A percentile compares a stretch with the other conserved stretches of the same genome.
These are phyloP conservation scores for Caenorhabditis panamensis DNA, from an alignment of 2,888 invertebrate species.

Conservation along the genomic window DNA sequence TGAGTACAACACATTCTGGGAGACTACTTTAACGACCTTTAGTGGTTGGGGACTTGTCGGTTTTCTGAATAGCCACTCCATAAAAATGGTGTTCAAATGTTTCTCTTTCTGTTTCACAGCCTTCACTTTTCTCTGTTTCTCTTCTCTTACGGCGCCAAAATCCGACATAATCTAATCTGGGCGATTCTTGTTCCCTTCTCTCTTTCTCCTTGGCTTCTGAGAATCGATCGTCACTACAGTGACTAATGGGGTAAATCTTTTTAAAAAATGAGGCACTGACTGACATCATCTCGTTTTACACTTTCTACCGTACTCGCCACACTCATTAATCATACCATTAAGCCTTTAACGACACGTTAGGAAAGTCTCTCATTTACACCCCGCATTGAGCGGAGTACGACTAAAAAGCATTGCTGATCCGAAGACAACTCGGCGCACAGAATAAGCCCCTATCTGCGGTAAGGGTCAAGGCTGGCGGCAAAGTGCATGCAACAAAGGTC, in stretches of 20 bases:
- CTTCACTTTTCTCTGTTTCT: constrained; percentile 43
- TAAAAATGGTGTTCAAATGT: constrained; percentile 52
- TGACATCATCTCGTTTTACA: constrained; percentile 60
- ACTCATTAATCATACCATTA: constrained; percentile 48
- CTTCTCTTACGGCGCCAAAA: constrained; percentile 48
- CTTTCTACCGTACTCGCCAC: constrained; percentile 51
- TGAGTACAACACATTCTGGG: constrained; percentile 65
- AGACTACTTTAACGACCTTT: constrained; percentile 8
- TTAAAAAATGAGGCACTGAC: constrained; percentile 44
- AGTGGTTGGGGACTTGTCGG: not conserved
- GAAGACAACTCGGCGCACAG: constrained; percentile 28
- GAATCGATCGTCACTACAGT: constrained; percentile 49
- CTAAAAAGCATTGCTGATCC: constrained; percentile 18
- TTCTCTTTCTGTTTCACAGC: constrained; percentile 44
- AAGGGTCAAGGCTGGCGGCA: constrained; percentile 58
- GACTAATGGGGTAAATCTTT: constrained; percentile 51
- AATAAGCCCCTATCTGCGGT: constrained; percentile 48
- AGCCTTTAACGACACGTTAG: constrained; percentile 53
- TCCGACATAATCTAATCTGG: constrained; percentile 57
- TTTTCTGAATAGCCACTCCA: constrained; percentile 33
- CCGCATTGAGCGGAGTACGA: not conserved
- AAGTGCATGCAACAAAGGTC: constrained; percentile 55
- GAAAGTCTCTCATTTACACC: constrained; percentile 51
- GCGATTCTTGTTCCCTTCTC: constrained; percentile 50
- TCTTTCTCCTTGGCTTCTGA: constrained; percentile 43